A percentile compares a stretch with the other conserved stretches of the same genome.
phyloP scores from a whole-genome alignment of 1,140 invertebrate genomes.

The Acromyrmex charruanus region DNA sequence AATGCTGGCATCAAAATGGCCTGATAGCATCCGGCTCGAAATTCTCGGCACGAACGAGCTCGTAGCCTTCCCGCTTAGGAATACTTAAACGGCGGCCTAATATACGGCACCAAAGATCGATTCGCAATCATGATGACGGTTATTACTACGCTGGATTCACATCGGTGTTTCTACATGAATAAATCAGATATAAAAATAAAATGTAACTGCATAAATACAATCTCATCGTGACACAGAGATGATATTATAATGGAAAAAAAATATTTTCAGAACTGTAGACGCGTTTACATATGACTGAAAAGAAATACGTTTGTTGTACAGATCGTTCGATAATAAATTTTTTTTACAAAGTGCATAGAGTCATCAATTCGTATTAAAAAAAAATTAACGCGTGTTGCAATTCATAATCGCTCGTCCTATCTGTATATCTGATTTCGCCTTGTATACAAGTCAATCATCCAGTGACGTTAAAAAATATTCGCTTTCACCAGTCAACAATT shows the following conservation, averaged over 20 bases:
- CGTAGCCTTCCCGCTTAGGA: slow-evolving; percentile 74
- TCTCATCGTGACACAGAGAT: not conserved
- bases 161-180: not conserved
- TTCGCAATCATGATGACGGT: slow-evolving; percentile 19
- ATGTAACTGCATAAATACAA: not conserved
- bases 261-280: not conserved
- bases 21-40: slow-evolving; percentile 74
- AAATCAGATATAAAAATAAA: slow-evolving; percentile 22
- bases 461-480: slow-evolving; percentile 27
- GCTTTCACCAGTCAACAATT: slow-evolving; percentile 25
- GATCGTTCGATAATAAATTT: slow-evolving; percentile 10
- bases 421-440: slow-evolving; percentile 23
- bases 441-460: slow-evolving; percentile 11
- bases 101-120: slow-evolving; percentile 33
- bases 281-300: not conserved
- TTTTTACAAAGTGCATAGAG: not conserved
- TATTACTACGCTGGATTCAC: not conserved
- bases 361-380: slow-evolving; percentile 24
- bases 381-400: slow-evolving; percentile 47
- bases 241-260: not conserved
- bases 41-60: slow-evolving; percentile 80
- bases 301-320: slow-evolving; percentile 8
- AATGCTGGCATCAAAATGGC: slow-evolving; percentile 73
- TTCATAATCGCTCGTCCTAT: slow-evolving; percentile 4
- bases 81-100: slow-evolving; percentile 75